A percentile compares a stretch with the other conserved stretches of the same genome.
These are phyloP conservation scores for Pardalotus punctatus DNA, from an alignment of 2,113 vertebrate species.

Conservation along the genomic window DNA sequence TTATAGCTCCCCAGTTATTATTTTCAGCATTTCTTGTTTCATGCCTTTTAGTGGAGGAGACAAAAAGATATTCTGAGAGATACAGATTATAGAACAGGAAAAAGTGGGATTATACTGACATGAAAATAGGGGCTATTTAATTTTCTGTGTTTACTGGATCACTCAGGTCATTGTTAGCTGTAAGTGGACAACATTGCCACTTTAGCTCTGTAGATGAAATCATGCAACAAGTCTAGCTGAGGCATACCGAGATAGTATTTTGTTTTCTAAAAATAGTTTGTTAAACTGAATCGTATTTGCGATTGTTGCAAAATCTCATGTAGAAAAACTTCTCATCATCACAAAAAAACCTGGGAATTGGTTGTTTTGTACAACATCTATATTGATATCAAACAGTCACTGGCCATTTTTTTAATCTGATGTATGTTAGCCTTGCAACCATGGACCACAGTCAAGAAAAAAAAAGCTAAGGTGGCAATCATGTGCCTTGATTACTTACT, in stretches of 20 bases:
- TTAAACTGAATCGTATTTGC: neutral
- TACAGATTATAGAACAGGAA: neutral
- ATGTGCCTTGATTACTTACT: neutral
- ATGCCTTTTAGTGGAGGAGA: neutral
- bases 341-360: neutral
- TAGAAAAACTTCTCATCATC: neutral
- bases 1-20: neutral
- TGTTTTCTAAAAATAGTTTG: neutral
- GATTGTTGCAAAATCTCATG: neutral
- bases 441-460: neutral
- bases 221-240: neutral
- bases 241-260: neutral
- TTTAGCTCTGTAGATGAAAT: neutral
- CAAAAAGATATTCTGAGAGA: neutral
- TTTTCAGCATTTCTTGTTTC: neutral
- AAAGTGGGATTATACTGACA: neutral
- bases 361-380: neutral
- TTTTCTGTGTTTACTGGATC: neutral
- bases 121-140: neutral
- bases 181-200: neutral
- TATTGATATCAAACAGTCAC: neutral
- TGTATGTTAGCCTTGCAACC: neutral
- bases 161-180: neutral
- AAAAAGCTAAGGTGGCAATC: neutral
- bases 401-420: neutral